phyloP scores from a whole-genome alignment of 1,140 invertebrate genomes.

The Camponotus floridanus region DNA sequence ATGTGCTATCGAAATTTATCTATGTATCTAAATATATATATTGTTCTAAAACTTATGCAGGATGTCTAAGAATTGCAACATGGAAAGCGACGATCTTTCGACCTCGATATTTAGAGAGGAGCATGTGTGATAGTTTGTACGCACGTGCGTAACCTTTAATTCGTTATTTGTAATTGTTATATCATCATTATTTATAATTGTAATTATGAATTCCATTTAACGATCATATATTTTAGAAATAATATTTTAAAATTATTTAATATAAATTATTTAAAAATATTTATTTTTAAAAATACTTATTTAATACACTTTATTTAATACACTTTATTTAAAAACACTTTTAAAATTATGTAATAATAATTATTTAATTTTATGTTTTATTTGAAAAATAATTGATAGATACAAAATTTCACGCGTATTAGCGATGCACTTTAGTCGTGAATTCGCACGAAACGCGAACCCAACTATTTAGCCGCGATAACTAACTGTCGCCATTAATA shows the following conservation, averaged over 20 bases:
- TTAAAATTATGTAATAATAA: background rate
- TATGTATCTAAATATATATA: constrained; percentile 12
- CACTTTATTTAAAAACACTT: background rate
- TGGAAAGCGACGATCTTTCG: constrained; percentile 22
- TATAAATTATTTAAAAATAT: background rate
- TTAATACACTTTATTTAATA: too few relatives aligned
- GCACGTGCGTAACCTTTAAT: constrained; percentile 7
- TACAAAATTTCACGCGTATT: background rate
- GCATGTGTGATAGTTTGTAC: background rate
- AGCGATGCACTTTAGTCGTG: background rate
- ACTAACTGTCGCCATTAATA: constrained; percentile 33
- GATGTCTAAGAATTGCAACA: constrained; percentile 12
- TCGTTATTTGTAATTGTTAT: constrained; percentile 19
- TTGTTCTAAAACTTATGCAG: background rate
- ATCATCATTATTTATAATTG: background rate
- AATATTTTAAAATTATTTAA: background rate
- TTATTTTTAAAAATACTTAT: background rate
- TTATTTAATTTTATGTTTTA: background rate
- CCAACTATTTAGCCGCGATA: background rate
- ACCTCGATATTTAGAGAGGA: constrained; percentile 45
- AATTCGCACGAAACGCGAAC: background rate
- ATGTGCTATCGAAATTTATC: background rate
- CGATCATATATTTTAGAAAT: background rate
- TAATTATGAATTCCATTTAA: background rate
- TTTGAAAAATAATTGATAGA: background rate